Evolutionary conservation across 1,140 invertebrate species (phyloP), one percentile per base, ranked within the genome.

Genomic region (Oryzaephilus surinamensis): DNA sequence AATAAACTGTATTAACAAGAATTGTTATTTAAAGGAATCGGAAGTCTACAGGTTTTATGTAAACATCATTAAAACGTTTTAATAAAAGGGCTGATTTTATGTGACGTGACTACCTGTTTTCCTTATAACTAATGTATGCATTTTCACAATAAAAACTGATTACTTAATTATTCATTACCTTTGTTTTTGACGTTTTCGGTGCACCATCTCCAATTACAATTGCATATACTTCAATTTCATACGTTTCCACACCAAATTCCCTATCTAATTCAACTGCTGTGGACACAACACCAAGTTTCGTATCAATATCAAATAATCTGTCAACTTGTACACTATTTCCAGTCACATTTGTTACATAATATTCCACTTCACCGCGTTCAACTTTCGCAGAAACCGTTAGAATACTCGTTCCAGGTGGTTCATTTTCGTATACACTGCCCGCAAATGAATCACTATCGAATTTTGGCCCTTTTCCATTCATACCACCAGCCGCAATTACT

Each of bases 341-440:
- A 23, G 90, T 91, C 56, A 90, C 81, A 64, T 91, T 94, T 36
- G 88, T 85, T 56, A 95, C 82, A 65, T 89, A 95, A 68, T 92
- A 95, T 57, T 92, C 87, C 51, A 94, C 70, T 41, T 80, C 79
- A 5, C 65, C 62, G 29, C 38, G 55, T 40, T 41, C 54, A 49
- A 70, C 67, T 19, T 73, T 69, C 38, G 85, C 88, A 17, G 67
- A 74, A 35, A 96, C 75, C 41, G 79, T 83, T 43, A 88, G 60
- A 32, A 95, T 80, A 52, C 76, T 83, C 0, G 83, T 88, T 10
- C 88, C 90, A 7, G 78, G 71, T 0, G 83, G 78, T 56, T 90
- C 84, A 59, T 95, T 95, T 62, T 97, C 93, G 42, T 77, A 74
- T 3, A 97, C 85, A 19, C 74, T 82, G 15, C 84, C 84, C 31